Base-by-base conservation (phyloP, 1,140 invertebrate species). In the Aricia agestis region DNA sequence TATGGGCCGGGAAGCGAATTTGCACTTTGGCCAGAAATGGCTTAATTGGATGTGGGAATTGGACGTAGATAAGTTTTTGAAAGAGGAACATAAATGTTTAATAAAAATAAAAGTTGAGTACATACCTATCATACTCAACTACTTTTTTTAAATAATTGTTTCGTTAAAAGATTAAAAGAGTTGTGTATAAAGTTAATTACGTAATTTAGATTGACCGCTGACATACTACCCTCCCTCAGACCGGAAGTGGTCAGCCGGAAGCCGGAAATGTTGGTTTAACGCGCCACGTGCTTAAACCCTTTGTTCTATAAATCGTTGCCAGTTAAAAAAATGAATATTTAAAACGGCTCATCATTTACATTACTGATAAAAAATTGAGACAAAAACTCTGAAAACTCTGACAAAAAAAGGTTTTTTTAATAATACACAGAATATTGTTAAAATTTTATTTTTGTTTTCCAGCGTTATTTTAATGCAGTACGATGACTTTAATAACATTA, bases 401-500 rank as follows among this genome's bases (percentile, higher is more conserved):
- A n/a, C n/a, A n/a, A n/a, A 13, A 52, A 52, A 52, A 52, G 69
- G 36, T 66, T 45, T 15, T 58, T 18, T 11, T 59, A 58, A 73
- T 58, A 5, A 69, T 19, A 66, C 58, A 66, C 52, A 68, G 57
- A 68, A 57, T 65, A 66, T 52, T 67, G 67, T 52, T 67, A 67
- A 18, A 13, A 41, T 59, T 72, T 69, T 59, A 59, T 69, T 59
- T 72, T 73, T 79, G 73, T 75, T 80, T 70, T 69, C 78, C 77
- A 86, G 81, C 85, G 78, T 82, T 78, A 52, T 79, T 86, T 84
- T 80, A 79, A 84, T 85, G 78, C 78, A 83, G 81, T 84, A 85
- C 84, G 82, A 84, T 81, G 82, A 84, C 86, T 83, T 82, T 87
- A 84, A 83, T 87, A 87, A 86, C 86, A 88, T 88, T 86, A 85